Evolutionary conservation across 1,140 invertebrate genomes (phyloP), one percentile per base, ranked within the genome.

Genomic region (Apis florea): DNA sequence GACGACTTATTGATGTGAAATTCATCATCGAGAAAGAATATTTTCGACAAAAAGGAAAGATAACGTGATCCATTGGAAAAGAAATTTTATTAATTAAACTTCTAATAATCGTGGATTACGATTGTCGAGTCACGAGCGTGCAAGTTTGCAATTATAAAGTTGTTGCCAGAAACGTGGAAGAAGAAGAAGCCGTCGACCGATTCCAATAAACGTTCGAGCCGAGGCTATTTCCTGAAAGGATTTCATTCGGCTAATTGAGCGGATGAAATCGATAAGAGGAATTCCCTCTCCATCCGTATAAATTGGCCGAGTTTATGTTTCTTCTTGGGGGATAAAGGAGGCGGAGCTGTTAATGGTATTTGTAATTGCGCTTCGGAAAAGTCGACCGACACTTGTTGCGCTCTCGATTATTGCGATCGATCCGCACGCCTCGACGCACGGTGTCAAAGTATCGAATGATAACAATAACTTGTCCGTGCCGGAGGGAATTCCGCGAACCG

Each of bases 291-390:
- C 21, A 24, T 2, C 19, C 26, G 8, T 71, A 71, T 56, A 56
- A 71, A 71, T 71, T 40, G 51, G 15, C 56, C 69, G 51, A 71
- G 69, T 71, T 71, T 71, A 31, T 71, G 53, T 56, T 71, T 71
- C 53, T 71, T 71, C 49, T 71, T 71, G 53, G 17, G 31, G 53
- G 53, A 71, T 71, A 40, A 56, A 71, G 53, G 12, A 56, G 26
- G 19, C 10, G 19, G 53, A 71, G 69, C 69, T 15, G 19, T 71
- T 71, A 71, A 71, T 71, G 24, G 69, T 71, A 56, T 71, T 71
- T 71, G 69, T 56, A 71, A 71, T 71, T 71, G 69, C 19, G 53
- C 69, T 56, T 71, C 10, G 26, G 53, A 56, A 40, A 71, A 56
- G 26, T 71, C 69, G 53, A 54, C 8, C n/a, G 69, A 12, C 51